phyloP scores from a whole-genome alignment of 2,113 vertebrate species.

The Lamprotornis superbus region DNA sequence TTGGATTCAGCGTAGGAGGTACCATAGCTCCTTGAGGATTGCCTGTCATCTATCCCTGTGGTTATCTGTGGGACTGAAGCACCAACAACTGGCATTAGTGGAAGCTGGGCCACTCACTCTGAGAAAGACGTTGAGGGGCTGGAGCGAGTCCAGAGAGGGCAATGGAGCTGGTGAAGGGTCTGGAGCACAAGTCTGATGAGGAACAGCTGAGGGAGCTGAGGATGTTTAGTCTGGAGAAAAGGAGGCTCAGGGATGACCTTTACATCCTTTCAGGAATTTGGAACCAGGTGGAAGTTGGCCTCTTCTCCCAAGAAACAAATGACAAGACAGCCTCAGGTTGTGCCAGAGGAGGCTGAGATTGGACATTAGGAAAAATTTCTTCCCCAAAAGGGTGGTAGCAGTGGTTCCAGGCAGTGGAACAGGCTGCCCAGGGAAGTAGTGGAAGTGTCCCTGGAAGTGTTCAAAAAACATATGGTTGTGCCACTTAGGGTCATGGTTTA shows the following conservation, averaged over 20 bases:
- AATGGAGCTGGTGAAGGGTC: fast-evolving
- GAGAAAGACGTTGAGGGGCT: neutral
- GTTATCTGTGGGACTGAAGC: neutral
- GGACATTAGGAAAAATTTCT: neutral
- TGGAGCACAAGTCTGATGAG: neutral
- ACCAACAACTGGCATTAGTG: neutral
- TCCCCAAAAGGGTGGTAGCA: neutral
- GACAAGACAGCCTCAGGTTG: neutral
- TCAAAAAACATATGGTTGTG: neutral
- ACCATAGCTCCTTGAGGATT: neutral
- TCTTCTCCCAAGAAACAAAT: neutral
- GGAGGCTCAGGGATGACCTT: neutral
- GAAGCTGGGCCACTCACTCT: neutral
- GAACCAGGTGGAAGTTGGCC: neutral
- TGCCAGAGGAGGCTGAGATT: neutral
- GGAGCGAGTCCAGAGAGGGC: neutral
- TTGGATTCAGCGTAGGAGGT: neutral
- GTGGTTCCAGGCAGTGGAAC: neutral
- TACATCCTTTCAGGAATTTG: neutral
- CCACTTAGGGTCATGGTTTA: neutral
- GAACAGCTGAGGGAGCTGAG: neutral
- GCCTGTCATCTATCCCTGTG: neutral
- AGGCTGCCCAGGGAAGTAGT: neutral
- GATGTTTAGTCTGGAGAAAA: neutral
- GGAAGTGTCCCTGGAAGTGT: neutral